A percentile compares a stretch with the other conserved stretches of the same genome.
phyloP scores from a whole-genome alignment of 2,113 vertebrate species.

The Antechinus flavipes region DNA sequence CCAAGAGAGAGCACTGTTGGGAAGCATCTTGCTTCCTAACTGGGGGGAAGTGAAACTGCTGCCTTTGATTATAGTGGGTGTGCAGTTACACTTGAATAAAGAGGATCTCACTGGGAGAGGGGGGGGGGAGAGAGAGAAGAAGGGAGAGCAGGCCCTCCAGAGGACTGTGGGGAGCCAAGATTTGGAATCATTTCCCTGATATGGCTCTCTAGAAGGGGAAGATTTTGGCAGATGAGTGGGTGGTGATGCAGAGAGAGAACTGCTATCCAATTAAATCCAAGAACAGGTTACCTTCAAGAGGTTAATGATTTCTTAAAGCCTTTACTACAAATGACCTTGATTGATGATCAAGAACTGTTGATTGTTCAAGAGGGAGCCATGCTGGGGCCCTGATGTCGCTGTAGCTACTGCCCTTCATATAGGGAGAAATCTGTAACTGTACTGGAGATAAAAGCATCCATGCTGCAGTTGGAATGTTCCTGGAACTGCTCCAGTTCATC shows the following conservation, averaged over 20 bases:
- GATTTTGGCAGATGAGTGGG: neutral
- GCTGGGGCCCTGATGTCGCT: no score
- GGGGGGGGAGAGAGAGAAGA: no score
- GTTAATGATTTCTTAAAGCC: neutral
- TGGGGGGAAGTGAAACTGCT: neutral
- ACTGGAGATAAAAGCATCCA: no score
- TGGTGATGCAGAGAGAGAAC: neutral
- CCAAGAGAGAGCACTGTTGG: neutral
- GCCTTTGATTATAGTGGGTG: neutral
- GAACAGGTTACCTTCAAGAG: neutral
- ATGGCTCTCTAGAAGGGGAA: no score
- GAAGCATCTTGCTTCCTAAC: neutral
- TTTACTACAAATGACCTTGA: neutral
- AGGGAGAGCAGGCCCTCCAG: no score
- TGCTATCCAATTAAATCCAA: neutral
- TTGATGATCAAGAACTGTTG: neutral
- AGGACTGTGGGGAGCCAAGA: no score
- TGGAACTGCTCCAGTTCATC: neutral
- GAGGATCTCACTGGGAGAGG: neutral
- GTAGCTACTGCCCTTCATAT: no score
- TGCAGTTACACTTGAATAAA: neutral
- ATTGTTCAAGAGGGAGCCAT: neutral
- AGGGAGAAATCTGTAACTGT: no score
- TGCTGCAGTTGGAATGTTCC: no score
- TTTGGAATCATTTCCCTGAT: no score